Conservation (phyloP, 2,888 invertebrate genomes). For the Drosophila basisetae region DNA sequence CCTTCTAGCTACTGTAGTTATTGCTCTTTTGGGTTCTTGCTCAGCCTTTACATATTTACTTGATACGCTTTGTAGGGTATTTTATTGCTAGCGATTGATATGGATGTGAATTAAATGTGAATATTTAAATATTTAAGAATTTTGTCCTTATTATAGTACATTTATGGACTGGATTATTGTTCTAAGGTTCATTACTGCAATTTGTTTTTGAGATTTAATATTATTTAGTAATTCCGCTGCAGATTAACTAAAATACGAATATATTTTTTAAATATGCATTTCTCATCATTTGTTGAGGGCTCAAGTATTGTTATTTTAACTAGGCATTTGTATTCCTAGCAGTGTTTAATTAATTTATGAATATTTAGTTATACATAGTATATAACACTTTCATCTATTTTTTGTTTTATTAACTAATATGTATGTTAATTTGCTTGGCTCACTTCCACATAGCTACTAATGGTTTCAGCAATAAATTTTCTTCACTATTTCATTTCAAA, state of each 20-base stretch:
- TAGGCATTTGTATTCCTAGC: background rate
- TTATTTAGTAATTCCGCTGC: background rate
- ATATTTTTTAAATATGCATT: background rate
- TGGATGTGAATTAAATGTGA: background rate
- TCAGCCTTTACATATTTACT: constrained; percentile 21
- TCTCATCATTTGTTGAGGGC: background rate
- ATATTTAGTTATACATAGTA: background rate
- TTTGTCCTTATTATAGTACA: background rate
- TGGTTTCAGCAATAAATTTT: constrained; percentile 31
- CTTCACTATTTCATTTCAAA: constrained; percentile 10
- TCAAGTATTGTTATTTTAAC: background rate
- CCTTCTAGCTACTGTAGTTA: constrained; percentile 50
- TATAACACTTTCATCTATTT: background rate
- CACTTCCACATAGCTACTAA: constrained; percentile 38
- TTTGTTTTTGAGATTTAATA: background rate
- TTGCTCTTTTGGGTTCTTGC: constrained; percentile 21
- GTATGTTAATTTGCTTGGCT: constrained; percentile 8
- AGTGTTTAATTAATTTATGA: background rate
- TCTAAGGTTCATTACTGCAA: background rate
- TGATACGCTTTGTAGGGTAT: constrained; percentile 26
- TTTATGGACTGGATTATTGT: background rate
- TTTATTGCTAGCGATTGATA: constrained; percentile 10
- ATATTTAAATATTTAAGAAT: background rate
- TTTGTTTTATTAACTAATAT: background rate
- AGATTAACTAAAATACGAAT: background rate